Evolutionary conservation across 92 coral and sea anemone species (phyloP).

Genomic region (Zoanthus solanderi): DNA sequence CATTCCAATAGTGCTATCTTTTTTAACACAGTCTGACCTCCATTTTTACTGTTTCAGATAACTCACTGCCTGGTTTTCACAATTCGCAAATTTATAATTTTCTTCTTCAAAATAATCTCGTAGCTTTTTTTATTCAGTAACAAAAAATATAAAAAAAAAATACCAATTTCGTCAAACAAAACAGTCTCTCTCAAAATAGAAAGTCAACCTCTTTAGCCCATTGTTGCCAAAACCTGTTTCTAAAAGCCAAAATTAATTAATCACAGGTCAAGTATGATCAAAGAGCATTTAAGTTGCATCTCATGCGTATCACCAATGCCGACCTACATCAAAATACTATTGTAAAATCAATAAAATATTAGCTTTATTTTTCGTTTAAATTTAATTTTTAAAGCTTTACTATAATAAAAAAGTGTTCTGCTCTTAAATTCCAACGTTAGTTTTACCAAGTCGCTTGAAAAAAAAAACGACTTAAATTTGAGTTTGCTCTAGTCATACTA

Average conservation of each 20-base stretch:
- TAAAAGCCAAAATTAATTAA: conserved; percentile 69
- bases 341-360: background rate
- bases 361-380: background rate
- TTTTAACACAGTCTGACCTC: background rate
- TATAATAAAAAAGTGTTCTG: conserved; percentile 2
- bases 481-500: background rate
- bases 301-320: conserved; percentile 11
- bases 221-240: conserved; percentile 60
- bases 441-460: background rate
- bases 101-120: background rate
- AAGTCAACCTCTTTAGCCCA: conserved; percentile 53
- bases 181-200: conserved; percentile 32
- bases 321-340: conserved; percentile 13
- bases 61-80: background rate
- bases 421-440: background rate
- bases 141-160: background rate
- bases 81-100: background rate
- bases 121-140: background rate
- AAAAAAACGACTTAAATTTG: background rate
- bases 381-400: background rate
- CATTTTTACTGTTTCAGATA: background rate
- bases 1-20: background rate
- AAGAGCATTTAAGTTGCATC: conserved; percentile 31
- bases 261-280: conserved; percentile 60
- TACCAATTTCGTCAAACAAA: conserved; percentile 14